Evolutionary conservation across 64 coral and sea anemone species (phyloP).

Genomic region (Montipora capricornis): DNA sequence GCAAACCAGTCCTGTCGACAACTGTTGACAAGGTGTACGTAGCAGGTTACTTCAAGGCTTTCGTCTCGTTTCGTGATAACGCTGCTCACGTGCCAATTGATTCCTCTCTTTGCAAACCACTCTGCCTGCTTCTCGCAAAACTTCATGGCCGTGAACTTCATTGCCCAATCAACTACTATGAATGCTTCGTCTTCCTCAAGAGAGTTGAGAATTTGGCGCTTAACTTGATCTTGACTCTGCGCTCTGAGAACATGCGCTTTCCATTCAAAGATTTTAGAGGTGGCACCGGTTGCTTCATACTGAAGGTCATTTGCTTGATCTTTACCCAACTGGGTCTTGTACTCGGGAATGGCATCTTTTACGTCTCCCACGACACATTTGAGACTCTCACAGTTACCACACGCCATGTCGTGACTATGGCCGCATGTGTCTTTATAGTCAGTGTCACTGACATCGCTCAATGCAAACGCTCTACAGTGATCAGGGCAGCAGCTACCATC

Average conservation of each 20-base stretch:
- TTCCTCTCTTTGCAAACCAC: conserved; percentile 34
- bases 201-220: conserved; percentile 3
- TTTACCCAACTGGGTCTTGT: conserved; percentile 1
- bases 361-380: no score
- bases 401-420: conserved; percentile 14
- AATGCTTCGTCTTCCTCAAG: background rate
- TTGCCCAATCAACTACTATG: conserved; percentile 57
- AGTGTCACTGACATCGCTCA: conserved; percentile 12
- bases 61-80: background rate
- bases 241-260: conserved; percentile 20
- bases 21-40: background rate
- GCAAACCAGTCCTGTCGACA: background rate
- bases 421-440: conserved; percentile 23
- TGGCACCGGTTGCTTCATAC: conserved; percentile 9
- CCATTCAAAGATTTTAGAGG: conserved; percentile 33
- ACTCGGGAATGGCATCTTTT: no score
- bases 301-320: conserved; percentile 6
- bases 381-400: no score
- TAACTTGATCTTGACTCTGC: conserved; percentile 44
- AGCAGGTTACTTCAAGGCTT: conserved; percentile 21
- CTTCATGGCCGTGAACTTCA: conserved; percentile 39
- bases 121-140: conserved; percentile 37
- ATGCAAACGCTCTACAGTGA: conserved; percentile 41
- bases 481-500: conserved; percentile 16
- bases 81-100: conserved; percentile 49